Evolutionary conservation across 2,113 vertebrate species (phyloP), one percentile per base, ranked within the genome.

Genomic region (Strigops habroptila): DNA sequence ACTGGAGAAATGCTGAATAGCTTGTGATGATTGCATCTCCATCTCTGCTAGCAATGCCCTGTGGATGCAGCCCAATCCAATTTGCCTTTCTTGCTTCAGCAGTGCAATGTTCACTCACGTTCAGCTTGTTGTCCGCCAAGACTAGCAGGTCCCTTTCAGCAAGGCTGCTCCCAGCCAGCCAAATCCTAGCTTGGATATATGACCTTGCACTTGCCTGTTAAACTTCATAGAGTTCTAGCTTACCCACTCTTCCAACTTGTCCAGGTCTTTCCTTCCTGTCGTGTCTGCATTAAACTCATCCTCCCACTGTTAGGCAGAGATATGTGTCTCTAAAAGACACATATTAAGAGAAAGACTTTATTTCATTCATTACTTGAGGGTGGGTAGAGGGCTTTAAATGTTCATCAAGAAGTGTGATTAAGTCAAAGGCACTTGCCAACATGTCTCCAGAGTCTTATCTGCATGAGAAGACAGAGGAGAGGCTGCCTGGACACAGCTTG

Each of bases 271-370:
- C 33, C 48, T 74, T 69, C 23, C 23, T 46, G 35, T 22, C 0
- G 0, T 39, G 25, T 48, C 30, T 30, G 33, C 22, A n/a, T 64
- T 51, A 3, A 4, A 37, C 19, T 48, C 16, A 12, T 19, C 7
- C 7, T 68, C 19, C 30, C 7, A 6, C 14, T 82, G 24, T 10
- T 27, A 49, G 24, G 12, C 39, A 64, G 43, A 51, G 18, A 51
- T 60, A 25, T 5, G 7, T 46, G 11, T 13, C 15, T 67, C 12
- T 81, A 35, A 74, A n/a, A n/a, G n/a, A n/a, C 18, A 8, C 12
- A 69, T 62, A 31, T 43, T 46, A 57, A 62, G 1, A 37, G 27
- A 69, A 33, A 46, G 5, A 22, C 15, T 62, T 77, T 24, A 22
- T 70, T 68, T 64, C 8, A 51, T 75, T 69, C 33, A 27, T 37